phyloP scores from a whole-genome alignment of 2,797 vertebrate species.

The Champsocephalus gunnari region DNA sequence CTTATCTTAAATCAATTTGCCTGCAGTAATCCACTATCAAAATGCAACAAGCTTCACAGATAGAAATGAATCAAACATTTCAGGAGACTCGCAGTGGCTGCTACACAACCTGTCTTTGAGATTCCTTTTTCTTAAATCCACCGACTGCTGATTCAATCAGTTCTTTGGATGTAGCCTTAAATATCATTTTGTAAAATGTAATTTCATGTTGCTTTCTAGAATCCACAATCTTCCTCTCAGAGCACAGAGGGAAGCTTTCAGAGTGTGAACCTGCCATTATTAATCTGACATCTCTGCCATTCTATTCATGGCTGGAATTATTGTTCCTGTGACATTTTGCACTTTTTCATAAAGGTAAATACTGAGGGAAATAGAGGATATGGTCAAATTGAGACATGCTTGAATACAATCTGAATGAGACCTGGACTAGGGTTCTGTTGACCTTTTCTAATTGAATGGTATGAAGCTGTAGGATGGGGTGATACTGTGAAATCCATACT shows the following conservation, averaged over 20 bases:
- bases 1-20: background rate
- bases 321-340: constrained; percentile 69
- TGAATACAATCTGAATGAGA: constrained; percentile 57
- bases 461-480: constrained; percentile 66
- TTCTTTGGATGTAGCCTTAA: constrained; percentile 3
- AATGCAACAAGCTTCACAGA: background rate
- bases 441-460: constrained; percentile 82
- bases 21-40: background rate
- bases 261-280: constrained; percentile 16
- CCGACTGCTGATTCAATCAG: constrained; percentile 14
- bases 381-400: constrained; percentile 53
- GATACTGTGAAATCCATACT: constrained; percentile 45
- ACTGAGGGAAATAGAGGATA: constrained; percentile 46
- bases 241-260: constrained; percentile 16
- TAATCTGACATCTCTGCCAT: constrained; percentile 42
- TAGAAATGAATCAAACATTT: constrained; percentile 20
- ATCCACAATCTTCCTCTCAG: background rate
- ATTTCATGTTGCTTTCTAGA: constrained; percentile 8
- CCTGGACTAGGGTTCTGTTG: constrained; percentile 58
- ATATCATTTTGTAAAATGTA: constrained; percentile 2
- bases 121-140: background rate
- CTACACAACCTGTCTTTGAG: constrained; percentile 4
- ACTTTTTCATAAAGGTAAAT: constrained; percentile 55
- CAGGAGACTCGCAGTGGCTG: background rate
- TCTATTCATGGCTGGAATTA: constrained; percentile 48